Base-by-base conservation (phyloP, 1,140 invertebrate genomes). In the Penaeus vannamei region DNA sequence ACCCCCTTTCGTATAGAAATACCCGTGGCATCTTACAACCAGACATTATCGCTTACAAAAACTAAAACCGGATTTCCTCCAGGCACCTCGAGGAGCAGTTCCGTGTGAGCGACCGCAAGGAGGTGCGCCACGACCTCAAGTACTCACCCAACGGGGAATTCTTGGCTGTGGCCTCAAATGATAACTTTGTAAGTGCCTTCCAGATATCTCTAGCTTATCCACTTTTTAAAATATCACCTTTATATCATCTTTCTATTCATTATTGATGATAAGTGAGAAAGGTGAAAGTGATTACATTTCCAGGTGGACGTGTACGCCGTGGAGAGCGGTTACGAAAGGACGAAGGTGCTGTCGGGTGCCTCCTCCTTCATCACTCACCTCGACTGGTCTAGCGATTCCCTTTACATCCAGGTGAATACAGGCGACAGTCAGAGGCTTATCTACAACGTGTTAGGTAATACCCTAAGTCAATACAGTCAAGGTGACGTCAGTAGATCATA, bases 321-420 rank as follows among this genome's bases (percentile, higher is more conserved):
- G n/a, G 76, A 69, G 23, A 42, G 62, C 7, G 59, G 72, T 20
- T 91, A 91, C 79, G 64, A 86, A 59, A 81, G 86, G 7, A 46
- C 66, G 42, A n/a, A 77, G 19, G 81, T 79, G 29, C 82, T 91
- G n/a, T 8, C 29, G 5, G 89, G 89, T 5, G 89, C 89, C 29
- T 90, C 90, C 42, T 90, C 90, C 84, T 90, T 86, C 86, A 90
- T 91, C 77, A 91, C 86, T 10, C 91, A 91, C 77, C 46, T 91
- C 20, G 90, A 91, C 84, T 91, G 91, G 91, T 85, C 87, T 22
- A 81, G 29, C 12, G 66, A 77, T 32, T 84, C 69, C 46, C 19
- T 8, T 10, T 90, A 82, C 76, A 20, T 91, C 20, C 88, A 91
- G 83, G 72, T 90, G 46, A 91, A 91, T 69, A 84, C 84, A 22